Conservation (phyloP, 2,888 invertebrate species). For the Spisula solida region DNA sequence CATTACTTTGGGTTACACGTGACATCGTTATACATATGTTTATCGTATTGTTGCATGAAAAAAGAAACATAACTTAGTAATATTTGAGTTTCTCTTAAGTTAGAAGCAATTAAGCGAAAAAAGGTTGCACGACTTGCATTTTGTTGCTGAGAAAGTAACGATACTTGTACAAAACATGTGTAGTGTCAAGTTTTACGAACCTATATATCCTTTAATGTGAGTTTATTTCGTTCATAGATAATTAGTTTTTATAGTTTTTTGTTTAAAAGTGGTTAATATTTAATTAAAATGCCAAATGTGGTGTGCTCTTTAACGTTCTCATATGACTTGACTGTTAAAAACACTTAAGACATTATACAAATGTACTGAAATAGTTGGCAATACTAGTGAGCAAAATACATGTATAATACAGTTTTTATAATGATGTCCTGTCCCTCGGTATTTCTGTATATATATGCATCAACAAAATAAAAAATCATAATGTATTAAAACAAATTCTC, state of each 20-base stretch:
- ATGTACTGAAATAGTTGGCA: too few species aligned
- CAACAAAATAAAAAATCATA: too few species aligned
- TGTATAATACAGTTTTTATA: too few species aligned
- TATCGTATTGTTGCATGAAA: neutral
- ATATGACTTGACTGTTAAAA: neutral
- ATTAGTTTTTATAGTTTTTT: neutral
- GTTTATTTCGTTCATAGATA: neutral
- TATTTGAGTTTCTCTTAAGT: neutral
- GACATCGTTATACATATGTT: too few species aligned
- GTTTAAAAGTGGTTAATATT: neutral
- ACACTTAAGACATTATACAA: neutral
- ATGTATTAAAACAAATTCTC: too few species aligned
- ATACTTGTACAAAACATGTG: neutral
- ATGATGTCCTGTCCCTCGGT: too few species aligned
- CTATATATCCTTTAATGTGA: neutral
- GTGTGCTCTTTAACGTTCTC: neutral
- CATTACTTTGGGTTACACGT: too few species aligned
- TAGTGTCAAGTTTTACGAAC: neutral
- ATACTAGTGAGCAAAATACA: too few species aligned
- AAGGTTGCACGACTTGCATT: neutral
- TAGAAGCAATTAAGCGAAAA: neutral
- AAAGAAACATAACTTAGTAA: neutral
- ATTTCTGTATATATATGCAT: too few species aligned
- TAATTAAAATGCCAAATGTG: conserved; percentile 21
- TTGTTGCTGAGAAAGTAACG: neutral